Evolutionary conservation across 35 echinoderm and acorn worm species (phyloP), one percentile per base, ranked within the genome.

Genomic region (Apostichopus parvimensis): DNA sequence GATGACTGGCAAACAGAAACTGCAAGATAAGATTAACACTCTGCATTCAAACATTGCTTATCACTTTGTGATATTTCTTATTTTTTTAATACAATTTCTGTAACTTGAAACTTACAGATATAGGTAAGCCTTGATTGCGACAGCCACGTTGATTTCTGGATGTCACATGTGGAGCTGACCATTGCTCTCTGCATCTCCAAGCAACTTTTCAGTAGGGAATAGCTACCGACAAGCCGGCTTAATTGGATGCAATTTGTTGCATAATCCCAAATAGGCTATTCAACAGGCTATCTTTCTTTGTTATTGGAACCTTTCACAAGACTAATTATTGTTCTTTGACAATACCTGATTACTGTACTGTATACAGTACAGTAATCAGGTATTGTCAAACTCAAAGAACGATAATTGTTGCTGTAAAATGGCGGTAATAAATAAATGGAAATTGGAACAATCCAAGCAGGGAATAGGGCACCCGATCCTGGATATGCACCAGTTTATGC

Each of bases 201-300:
- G 71, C 20, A 18, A 75, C 71, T 22, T 22, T 22, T 75, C 71
- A 75, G 71, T 22, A 75, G 71, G 71, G 8, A 22, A n/a, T 7
- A 75, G 71, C 71, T 75, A 75, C 71, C 20, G 71, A 75, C 17
- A 75, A 18, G 71, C 71, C 71, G 71, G 71, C 71, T 75, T 75
- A 75, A 75, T 75, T 75, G 71, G 71, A 75, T 75, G 71, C 56
- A 55, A 14, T 6, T 17, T 82, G 13, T 55, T 45, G 34, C 34
- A 45, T 4, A 1, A 45, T 45, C 34, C 34, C 34, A 45, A 45
- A 45, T 45, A 45, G 34, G 34, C 34, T 45, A 45, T 45, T 45
- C 34, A 45, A 45, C 34, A 45, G 34, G 34, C 34, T 45, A 45
- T 45, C 34, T 45, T 45, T 45, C 34, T 45, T 45, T 45, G 34